Evolutionary conservation across 2,888 invertebrate genomes (phyloP), one percentile per base, ranked within the genome.

Genomic region (Hololepta plana): DNA sequence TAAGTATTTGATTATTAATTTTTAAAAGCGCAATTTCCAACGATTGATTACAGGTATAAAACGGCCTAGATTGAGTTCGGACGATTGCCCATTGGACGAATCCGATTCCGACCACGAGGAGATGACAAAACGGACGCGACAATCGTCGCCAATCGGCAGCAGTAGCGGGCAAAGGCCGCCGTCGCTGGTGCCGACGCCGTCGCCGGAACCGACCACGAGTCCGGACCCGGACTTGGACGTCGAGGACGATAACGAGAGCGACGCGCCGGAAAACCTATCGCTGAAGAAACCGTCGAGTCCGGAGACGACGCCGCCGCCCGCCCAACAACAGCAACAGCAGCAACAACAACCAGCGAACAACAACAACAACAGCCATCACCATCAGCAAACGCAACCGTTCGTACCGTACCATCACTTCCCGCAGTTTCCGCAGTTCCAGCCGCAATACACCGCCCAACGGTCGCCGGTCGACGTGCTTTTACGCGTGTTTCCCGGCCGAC

Each of bases 391-490:
- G 11, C 27, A 23, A 16, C 23, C 27, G 3, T 59, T 64, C 4
- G 57, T 63, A 33, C 61, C 62, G 25, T 63, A 63, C 36, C 58
- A 58, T 26, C 38, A 30, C 23, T 34, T 32, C 15, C 38, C 35
- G 9, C 49, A 46, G 28, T 35, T 38, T 19, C 45, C 39, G 38
- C 50, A 38, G 41, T 49, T 29, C 35, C 47, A 53, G 29, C 49
- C 45, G 26, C 47, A 44, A 23, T 41, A 52, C 20, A 56, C 56
- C 33, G 39, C 50, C 25, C 64, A 64, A 38, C 62, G 81, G 27
- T 81, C 82, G 0, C 84, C 90, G 0, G 71, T 91, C 2, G 90
- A 91, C 48, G 81, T 88, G 1, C 61, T 93, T 6, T 66, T 81
- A 39, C 68, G 88, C 39, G 85, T 91, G 1, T 93, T 93, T 48